Evolutionary conservation across 2,113 vertebrate genomes (phyloP).

Genomic region (Pangasianodon hypophthalmus): DNA sequence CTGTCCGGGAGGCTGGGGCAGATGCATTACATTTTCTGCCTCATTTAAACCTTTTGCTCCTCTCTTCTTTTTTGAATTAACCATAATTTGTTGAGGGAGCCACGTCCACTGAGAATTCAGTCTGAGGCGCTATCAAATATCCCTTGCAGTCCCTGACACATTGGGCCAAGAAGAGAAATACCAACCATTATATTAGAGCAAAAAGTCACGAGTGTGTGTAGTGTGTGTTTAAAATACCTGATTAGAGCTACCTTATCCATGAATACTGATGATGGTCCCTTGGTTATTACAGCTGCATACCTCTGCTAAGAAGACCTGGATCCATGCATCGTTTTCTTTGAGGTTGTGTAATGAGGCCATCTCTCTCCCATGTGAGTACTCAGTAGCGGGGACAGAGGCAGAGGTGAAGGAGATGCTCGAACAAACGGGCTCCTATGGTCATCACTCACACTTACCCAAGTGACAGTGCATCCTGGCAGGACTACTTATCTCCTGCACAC

Average conservation of each 20-base stretch:
- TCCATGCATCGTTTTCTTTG: conserved; percentile 35
- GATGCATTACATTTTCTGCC: conserved; percentile 74
- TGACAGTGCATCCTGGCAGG: conserved; percentile 55
- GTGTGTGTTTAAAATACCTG: conserved; percentile 26
- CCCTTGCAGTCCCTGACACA: conserved; percentile 31
- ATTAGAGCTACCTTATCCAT: conserved; percentile 29
- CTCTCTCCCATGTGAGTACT: conserved; percentile 41
- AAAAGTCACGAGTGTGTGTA: conserved; percentile 8
- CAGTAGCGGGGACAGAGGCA: conserved; percentile 47
- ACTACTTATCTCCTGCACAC: conserved; percentile 56
- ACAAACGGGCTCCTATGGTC: conserved; percentile 46
- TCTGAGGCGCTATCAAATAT: conserved; percentile 40
- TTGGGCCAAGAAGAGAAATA: conserved; percentile 30
- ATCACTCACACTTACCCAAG: conserved; percentile 61
- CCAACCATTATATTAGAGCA: conserved; percentile 31
- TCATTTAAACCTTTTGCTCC: conserved; percentile 67
- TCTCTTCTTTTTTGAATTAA: conserved; percentile 67
- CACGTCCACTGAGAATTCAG: conserved; percentile 49
- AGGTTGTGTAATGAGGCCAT: conserved; percentile 52
- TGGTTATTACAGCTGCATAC: conserved; percentile 23
- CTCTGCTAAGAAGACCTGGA: conserved; percentile 14
- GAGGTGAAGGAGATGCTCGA: conserved; percentile 58
- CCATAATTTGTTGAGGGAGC: conserved; percentile 66
- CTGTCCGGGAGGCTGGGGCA: conserved; percentile 67
- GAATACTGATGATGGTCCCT: conserved; percentile 12